Conservation (phyloP, 2,888 invertebrate species). For the Dinocampus coccinellae region DNA sequence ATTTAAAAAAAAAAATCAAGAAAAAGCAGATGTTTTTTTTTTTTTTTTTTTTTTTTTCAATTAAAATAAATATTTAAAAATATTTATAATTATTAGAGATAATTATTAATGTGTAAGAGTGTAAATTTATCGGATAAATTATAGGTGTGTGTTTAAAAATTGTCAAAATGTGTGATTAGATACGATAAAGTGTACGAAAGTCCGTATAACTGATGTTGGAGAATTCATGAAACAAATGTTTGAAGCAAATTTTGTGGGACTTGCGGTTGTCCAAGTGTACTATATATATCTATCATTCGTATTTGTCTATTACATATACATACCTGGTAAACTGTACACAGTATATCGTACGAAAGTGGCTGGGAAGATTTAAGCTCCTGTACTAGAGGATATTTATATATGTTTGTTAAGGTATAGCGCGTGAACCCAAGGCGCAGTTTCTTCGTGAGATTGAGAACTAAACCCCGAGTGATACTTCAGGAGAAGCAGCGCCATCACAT, state of each 20-base stretch:
- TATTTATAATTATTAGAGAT: too few species aligned
- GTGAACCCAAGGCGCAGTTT: conserved; percentile 28
- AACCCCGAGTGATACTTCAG: conserved; percentile 59
- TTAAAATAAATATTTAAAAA: too few species aligned
- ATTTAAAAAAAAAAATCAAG: too few species aligned
- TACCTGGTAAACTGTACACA: neutral
- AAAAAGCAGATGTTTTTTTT: too few species aligned
- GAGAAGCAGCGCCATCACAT: conserved; percentile 40
- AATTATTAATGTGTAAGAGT: too few species aligned
- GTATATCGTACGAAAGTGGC: neutral
- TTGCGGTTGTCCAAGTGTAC: conserved; percentile 43
- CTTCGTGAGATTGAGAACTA: conserved; percentile 54
- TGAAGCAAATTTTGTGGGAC: conserved; percentile 41
- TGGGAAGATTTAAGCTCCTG: conserved; percentile 48
- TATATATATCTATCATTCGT: neutral
- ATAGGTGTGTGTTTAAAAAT: neutral
- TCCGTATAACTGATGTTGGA: neutral
- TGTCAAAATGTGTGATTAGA: neutral
- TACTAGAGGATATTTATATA: conserved; percentile 45
- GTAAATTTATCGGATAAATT: too few species aligned
- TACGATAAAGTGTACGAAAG: neutral
- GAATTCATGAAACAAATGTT: neutral
- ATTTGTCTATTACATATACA: conserved; percentile 7
- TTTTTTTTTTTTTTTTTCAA: too few species aligned
- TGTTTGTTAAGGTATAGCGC: conserved; percentile 48